Evolutionary conservation across 2,888 invertebrate genomes (phyloP).

Genomic region (Chelonus formosanus): DNA sequence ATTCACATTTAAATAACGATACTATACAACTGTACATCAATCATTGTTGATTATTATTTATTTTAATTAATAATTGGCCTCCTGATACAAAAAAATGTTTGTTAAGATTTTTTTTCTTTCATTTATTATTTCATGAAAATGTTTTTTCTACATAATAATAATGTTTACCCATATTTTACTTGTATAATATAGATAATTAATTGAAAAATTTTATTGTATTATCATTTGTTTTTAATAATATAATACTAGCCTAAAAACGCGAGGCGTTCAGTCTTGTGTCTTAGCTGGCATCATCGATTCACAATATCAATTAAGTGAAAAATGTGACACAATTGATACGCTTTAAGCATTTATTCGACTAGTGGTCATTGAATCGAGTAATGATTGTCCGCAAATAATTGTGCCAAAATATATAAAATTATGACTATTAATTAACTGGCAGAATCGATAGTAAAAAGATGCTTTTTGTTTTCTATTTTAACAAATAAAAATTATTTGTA

Average conservation of each 20-base stretch:
- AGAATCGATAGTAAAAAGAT: too few relatives aligned
- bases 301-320: too few relatives aligned
- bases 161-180: too few relatives aligned
- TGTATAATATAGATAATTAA: neutral
- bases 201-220: conserved; percentile 17
- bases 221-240: conserved; percentile 31
- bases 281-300: conserved; percentile 39
- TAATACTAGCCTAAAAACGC: conserved; percentile 45
- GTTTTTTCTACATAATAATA: too few relatives aligned
- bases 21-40: conserved; percentile 22
- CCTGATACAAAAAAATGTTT: conserved; percentile 2
- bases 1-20: conserved; percentile 13
- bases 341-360: too few relatives aligned
- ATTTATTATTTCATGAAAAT: conserved; percentile 11
- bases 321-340: too few relatives aligned
- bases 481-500: too few relatives aligned
- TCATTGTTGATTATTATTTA: neutral
- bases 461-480: too few relatives aligned
- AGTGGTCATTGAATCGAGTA: too few relatives aligned
- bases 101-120: neutral
- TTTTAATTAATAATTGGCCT: conserved; percentile 10
- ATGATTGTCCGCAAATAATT: too few relatives aligned
- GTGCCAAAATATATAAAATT: too few relatives aligned
- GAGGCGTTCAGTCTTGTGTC: conserved; percentile 59
- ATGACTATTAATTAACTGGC: too few relatives aligned